Evolutionary conservation across 2,888 invertebrate genomes (phyloP), one percentile per base, ranked within the genome.

Genomic region (Sphaeridia pumilis): DNA sequence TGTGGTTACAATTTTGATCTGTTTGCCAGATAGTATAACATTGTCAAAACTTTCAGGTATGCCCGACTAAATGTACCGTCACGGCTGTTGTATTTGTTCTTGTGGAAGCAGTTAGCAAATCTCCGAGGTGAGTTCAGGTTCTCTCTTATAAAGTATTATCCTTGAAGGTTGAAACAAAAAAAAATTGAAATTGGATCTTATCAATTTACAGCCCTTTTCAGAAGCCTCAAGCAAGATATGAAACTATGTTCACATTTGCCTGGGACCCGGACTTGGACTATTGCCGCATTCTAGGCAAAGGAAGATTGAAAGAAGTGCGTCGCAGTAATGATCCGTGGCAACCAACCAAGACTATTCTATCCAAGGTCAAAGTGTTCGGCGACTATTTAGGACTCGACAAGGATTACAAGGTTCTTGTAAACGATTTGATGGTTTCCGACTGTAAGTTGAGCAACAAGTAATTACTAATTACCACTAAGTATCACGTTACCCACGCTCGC

Each of bases 31-130:
- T 26, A n/a, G n/a, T n/a, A n/a, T n/a, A n/a, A 36, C 14, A 31
- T 47, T 47, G 22, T 31, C 48, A 10, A 49, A 53, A 24, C 49
- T 56, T 46, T 46, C 57, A 74, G 73, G 71, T 74, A 27, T 76
- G 76, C 60, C 74, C 77, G 4, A 72, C 74, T 27, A 74, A 73
- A 57, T 74, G 74, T 10, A 74, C 74, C 58, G 75, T 78, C 31
- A 73, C 77, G 60, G 76, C 75, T 43, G 69, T 77, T 49, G 74
- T 77, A 4, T 74, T 76, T 61, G 74, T 77, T 66, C 12, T 38
- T 14, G 20, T 38, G 4, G 12, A 14, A 17, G 38, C 38, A 38
- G 20, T 12, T 14, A 38, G 20, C 17, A 38, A 38, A 17, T 20
- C 17, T 5, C 10, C 7, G 20, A 38, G 20, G 38, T 14, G 17